Conservation (phyloP, 2,888 invertebrate species). For the Lordiphosa fenestrarum region DNA sequence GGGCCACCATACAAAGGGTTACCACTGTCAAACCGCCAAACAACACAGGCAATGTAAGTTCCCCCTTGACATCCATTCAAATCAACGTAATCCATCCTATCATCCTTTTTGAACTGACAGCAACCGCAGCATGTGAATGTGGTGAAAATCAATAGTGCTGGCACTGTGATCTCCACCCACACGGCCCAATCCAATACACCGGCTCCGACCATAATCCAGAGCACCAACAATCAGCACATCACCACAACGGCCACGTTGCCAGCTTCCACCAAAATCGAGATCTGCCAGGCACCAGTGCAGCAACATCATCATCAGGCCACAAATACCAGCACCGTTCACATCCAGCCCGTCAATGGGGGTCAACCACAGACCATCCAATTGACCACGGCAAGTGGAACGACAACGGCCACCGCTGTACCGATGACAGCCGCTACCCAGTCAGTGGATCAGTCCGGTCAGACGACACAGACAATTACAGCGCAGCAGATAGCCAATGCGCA, state of each 20-base stretch:
- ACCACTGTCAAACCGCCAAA: conserved; percentile 66
- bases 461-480: conserved; percentile 57
- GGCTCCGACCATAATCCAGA: conserved; percentile 77
- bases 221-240: conserved; percentile 78
- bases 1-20: conserved; percentile 68
- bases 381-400: conserved; percentile 59
- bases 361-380: conserved; percentile 61
- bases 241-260: conserved; percentile 76
- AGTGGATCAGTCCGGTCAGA: conserved; percentile 28
- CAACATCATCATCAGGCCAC: conserved; percentile 51
- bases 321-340: conserved; percentile 54
- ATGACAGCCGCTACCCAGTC: conserved; percentile 52
- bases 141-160: conserved; percentile 80
- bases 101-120: conserved; percentile 23
- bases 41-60: conserved; percentile 40
- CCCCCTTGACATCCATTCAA: neutral
- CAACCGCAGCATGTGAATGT: conserved; percentile 79
- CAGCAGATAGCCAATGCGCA: conserved; percentile 83
- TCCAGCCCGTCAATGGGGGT: conserved; percentile 48
- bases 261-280: conserved; percentile 79
- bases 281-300: conserved; percentile 75
- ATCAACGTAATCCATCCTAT: neutral
- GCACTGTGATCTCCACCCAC: conserved; percentile 78
- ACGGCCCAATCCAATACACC: conserved; percentile 68
- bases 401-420: conserved; percentile 64